phyloP scores from a whole-genome alignment of 2,113 vertebrate genomes.

The Podocnemis expansa region DNA sequence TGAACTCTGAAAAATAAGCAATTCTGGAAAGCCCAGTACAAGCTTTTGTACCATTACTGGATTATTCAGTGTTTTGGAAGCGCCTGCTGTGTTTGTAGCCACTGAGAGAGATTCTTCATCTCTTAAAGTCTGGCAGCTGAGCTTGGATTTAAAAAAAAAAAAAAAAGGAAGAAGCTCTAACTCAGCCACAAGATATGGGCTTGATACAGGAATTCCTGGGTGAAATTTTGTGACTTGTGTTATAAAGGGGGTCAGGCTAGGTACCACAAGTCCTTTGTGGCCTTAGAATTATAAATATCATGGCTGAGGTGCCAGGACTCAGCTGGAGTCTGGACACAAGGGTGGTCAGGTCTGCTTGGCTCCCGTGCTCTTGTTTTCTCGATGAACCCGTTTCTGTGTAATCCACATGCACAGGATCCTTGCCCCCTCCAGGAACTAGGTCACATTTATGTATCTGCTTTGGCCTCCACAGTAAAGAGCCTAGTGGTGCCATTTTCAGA shows the following conservation, averaged over 20 bases:
- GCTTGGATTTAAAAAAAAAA: background rate
- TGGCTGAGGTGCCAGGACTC: background rate
- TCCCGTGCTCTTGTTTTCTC: background rate
- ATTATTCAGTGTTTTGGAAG: background rate
- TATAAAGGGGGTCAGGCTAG: background rate
- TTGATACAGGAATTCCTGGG: background rate
- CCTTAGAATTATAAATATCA: background rate
- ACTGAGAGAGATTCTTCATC: background rate
- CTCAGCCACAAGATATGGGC: background rate
- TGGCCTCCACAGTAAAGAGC: background rate
- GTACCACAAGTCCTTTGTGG: background rate
- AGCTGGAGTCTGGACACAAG: background rate
- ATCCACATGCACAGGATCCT: background rate
- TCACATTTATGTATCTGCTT: background rate
- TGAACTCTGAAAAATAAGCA: background rate
- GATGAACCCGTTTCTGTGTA: background rate
- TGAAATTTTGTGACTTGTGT: background rate
- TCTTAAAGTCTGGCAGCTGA: background rate
- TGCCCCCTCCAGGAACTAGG: background rate
- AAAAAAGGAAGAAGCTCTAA: too few species aligned
- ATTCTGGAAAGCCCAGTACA: background rate
- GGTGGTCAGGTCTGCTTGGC: background rate
- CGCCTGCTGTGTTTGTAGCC: background rate
- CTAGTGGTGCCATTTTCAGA: conserved; percentile 48
- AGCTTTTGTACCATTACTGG: background rate